These are phyloP conservation scores for Atopsyche davidsoni DNA, from an alignment of 1,140 invertebrate genomes.

Conservation along the genomic window DNA sequence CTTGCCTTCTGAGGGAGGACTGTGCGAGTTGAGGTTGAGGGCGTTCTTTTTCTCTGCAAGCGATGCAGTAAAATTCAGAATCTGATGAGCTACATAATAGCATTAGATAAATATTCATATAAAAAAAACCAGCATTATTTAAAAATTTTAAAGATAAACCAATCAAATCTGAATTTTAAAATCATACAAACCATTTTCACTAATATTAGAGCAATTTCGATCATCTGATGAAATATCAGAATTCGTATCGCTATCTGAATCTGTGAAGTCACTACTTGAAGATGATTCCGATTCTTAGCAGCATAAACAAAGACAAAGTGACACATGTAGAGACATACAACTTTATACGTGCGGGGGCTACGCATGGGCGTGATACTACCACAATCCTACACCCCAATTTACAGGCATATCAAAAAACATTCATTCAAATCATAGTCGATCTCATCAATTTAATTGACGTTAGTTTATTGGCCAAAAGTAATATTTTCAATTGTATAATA, in stretches of 20 bases:
- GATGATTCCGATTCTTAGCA: slow-evolving; percentile 9
- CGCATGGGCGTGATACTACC: too few species aligned
- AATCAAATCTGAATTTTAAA: slow-evolving; percentile 9
- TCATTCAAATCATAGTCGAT: too few species aligned
- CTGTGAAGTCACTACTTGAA: slow-evolving; percentile 24
- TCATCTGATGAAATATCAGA: slow-evolving; percentile 21
- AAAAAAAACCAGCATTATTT: neutral
- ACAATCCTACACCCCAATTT: too few species aligned
- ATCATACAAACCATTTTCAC: slow-evolving; percentile 7
- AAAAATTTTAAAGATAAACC: neutral
- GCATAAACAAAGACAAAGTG: slow-evolving; percentile 5
- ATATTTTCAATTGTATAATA: too few species aligned
- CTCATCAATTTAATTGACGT: too few species aligned
- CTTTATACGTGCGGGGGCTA: too few species aligned
- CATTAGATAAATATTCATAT: neutral
- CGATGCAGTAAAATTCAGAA: neutral
- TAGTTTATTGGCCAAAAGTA: too few species aligned
- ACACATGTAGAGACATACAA: slow-evolving; percentile 3
- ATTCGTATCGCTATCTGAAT: slow-evolving; percentile 32
- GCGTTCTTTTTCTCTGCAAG: slow-evolving; percentile 61
- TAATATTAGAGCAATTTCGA: slow-evolving; percentile 1
- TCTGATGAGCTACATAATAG: neutral
- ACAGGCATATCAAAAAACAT: too few species aligned
- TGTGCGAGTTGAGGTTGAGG: slow-evolving; percentile 45
- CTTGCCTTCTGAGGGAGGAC: slow-evolving; percentile 39